Evolutionary conservation across 2,113 vertebrate species (phyloP).

Genomic region (Mesembrinibis cayennensis): DNA sequence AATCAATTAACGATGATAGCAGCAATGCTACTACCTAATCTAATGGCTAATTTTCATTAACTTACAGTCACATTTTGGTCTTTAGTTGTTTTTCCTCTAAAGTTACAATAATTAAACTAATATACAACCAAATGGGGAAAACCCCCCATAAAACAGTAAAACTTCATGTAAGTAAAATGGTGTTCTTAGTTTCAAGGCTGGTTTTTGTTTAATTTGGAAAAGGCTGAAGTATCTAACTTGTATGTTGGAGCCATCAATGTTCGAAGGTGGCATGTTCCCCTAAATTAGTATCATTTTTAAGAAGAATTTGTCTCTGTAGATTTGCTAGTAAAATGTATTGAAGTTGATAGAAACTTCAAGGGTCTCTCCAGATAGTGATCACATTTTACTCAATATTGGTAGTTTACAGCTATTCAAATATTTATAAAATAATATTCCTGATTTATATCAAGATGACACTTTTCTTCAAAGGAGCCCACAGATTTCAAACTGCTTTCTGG

Average conservation of each 20-base stretch:
- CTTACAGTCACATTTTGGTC: not conserved
- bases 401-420: not conserved
- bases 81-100: not conserved
- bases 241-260: not conserved
- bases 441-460: not conserved
- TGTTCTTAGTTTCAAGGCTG: not conserved
- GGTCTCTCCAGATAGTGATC: not conserved
- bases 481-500: not conserved
- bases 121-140: not conserved
- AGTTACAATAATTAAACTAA: not conserved
- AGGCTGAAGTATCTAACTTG: not conserved
- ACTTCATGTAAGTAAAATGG: not conserved
- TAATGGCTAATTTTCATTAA: not conserved
- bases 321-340: not conserved
- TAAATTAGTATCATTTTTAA: not conserved
- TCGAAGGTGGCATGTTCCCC: not conserved
- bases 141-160: not conserved
- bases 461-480: not conserved
- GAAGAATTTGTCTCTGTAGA: not conserved
- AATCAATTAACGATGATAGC: not conserved
- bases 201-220: not conserved
- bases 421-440: not conserved
- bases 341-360: not conserved
- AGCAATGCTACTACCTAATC: not conserved
- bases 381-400: not conserved